Conservation (phyloP, 2,888 invertebrate genomes). For the Zonitis immaculata region DNA sequence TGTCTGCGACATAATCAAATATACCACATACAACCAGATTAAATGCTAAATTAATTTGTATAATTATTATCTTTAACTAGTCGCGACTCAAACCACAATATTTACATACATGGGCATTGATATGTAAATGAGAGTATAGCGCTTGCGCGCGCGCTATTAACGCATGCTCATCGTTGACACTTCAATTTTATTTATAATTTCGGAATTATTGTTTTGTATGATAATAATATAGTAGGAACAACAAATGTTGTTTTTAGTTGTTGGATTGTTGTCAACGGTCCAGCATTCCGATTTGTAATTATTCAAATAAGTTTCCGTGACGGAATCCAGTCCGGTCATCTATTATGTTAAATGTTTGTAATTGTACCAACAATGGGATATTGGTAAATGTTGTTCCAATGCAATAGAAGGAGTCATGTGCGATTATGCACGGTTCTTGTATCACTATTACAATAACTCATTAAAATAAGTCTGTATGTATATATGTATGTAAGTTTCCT, state of each 20-base stretch:
- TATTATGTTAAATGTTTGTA: conserved; percentile 19
- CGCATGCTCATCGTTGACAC: too few relatives aligned
- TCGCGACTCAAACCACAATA: too few relatives aligned
- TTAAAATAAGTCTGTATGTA: conserved; percentile 17
- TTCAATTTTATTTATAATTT: too few relatives aligned
- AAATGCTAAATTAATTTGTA: conserved; percentile 35
- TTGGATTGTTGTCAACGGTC: too few relatives aligned
- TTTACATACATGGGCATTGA: too few relatives aligned
- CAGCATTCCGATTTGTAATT: conserved; percentile 13
- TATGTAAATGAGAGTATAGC: too few relatives aligned
- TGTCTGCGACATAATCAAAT: conserved; percentile 11
- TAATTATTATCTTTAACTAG: conserved; percentile 34
- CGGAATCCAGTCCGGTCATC: conserved; percentile 11
- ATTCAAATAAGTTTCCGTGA: conserved; percentile 21
- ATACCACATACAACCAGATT: conserved; percentile 25
- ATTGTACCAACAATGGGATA: conserved; percentile 19
- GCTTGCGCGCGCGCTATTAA: too few relatives aligned
- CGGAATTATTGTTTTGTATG: too few relatives aligned
- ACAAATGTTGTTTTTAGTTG: too few relatives aligned
- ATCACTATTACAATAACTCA: conserved; percentile 24
- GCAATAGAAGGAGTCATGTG: conserved; percentile 16
- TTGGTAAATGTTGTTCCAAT: conserved; percentile 4
- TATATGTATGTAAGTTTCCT: neutral
- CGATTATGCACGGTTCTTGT: conserved; percentile 25
- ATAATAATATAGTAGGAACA: too few relatives aligned